phyloP scores from a whole-genome alignment of 2,888 invertebrate genomes.

The Pandemis cinnamomeana region DNA sequence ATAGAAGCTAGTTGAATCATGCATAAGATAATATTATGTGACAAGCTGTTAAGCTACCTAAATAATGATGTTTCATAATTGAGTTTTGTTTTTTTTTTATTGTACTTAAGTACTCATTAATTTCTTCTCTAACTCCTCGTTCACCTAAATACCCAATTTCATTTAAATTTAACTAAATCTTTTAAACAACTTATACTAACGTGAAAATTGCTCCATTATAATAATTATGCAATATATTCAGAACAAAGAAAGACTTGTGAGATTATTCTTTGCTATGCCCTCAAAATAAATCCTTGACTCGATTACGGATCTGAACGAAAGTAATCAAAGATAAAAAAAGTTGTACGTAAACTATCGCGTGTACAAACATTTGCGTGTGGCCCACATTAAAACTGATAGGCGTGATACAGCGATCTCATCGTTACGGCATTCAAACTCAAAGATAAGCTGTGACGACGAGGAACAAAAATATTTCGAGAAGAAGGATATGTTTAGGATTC shows the following conservation, averaged over 20 bases:
- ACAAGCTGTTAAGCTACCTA: no score
- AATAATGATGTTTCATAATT: no score
- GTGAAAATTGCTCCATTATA: background rate
- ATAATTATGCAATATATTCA: background rate
- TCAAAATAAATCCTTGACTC: constrained; percentile 32
- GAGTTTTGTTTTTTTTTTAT: no score
- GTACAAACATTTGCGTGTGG: constrained; percentile 60
- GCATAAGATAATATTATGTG: no score
- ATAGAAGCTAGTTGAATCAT: no score
- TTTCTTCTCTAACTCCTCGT: no score
- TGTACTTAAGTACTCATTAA: no score
- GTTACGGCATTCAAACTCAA: constrained; percentile 43
- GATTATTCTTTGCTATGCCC: background rate
- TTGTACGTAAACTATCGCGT: constrained; percentile 54
- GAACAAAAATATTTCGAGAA: constrained; percentile 5
- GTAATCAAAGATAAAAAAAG: constrained; percentile 38
- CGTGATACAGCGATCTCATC: constrained; percentile 55
- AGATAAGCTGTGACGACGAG: constrained; percentile 25
- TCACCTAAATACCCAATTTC: no score
- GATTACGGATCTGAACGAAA: constrained; percentile 27
- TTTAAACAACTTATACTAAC: background rate
- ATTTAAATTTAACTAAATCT: background rate
- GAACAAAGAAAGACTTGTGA: background rate
- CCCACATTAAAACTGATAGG: constrained; percentile 58
- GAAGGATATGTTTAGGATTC: background rate